A percentile compares a stretch with the other conserved stretches of the same genome.
Conservation (phyloP, 2,888 invertebrate species). For the Rhamnusium bicolor region DNA sequence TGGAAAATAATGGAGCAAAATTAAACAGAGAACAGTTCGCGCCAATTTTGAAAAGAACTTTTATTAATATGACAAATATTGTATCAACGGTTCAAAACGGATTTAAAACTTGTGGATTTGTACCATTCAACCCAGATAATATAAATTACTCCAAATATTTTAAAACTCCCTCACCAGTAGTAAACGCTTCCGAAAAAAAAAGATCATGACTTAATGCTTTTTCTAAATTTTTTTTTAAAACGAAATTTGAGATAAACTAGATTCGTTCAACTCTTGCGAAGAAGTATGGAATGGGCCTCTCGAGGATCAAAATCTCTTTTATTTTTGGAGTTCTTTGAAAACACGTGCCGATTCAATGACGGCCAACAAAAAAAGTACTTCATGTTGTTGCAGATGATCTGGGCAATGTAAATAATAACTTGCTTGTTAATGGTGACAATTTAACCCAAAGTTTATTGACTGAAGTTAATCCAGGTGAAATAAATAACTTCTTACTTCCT, state of each 20-base stretch:
- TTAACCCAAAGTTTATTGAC: too few species aligned
- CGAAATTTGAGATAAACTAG: conserved; percentile 34
- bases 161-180: conserved; percentile 18
- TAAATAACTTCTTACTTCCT: not conserved
- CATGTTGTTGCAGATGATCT: not conserved
- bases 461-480: not conserved
- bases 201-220: conserved; percentile 11
- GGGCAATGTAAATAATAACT: too few species aligned
- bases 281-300: conserved; percentile 33
- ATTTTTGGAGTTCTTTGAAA: conserved; percentile 28
- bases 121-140: not conserved
- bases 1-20: not conserved
- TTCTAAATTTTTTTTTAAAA: conserved; percentile 38
- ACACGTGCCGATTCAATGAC: conserved; percentile 3
- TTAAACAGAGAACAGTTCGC: not conserved
- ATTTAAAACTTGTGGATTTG: not conserved
- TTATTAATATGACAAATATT: not conserved
- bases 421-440: too few species aligned
- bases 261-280: conserved; percentile 29
- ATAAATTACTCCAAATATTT: not conserved
- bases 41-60: not conserved
- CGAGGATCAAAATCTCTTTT: conserved; percentile 31
- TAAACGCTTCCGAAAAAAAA: conserved; percentile 4
- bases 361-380: conserved; percentile 12
- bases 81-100: not conserved